Conservation (phyloP, 1,140 invertebrate species). For the Brachionus plicatilis region DNA sequence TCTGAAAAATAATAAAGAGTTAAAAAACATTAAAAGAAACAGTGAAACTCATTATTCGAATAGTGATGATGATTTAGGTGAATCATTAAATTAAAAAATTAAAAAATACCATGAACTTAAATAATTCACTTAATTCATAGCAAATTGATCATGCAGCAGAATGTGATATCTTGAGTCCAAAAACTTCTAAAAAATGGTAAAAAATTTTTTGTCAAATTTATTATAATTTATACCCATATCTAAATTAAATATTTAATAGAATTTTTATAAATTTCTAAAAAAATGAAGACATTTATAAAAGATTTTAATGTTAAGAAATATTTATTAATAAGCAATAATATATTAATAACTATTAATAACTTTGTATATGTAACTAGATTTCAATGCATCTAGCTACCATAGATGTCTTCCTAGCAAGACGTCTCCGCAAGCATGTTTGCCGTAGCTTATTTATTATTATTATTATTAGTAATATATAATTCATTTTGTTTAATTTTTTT, state of each 20-base stretch:
- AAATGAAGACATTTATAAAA: background rate
- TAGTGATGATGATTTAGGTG: background rate
- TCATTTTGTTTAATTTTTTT: too few species aligned
- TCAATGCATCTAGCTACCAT: too few species aligned
- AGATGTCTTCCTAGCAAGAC: too few species aligned
- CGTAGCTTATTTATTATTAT: too few species aligned
- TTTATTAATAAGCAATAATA: background rate
- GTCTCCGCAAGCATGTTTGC: too few species aligned
- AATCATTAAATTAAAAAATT: background rate
- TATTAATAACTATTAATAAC: too few species aligned
- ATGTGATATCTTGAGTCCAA: background rate
- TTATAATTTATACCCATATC: too few species aligned
- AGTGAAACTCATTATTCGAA: background rate
- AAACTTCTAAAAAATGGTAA: background rate
- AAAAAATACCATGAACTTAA: background rate
- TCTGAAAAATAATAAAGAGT: background rate
- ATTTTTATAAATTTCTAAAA: background rate
- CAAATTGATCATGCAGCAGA: background rate
- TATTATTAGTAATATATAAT: too few species aligned
- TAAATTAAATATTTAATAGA: too few species aligned
- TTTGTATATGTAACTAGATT: too few species aligned
- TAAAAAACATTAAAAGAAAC: background rate
- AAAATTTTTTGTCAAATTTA: background rate
- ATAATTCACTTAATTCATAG: background rate
- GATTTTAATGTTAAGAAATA: background rate